Conservation (phyloP, 2,113 vertebrate species). For the Felis chaus region DNA sequence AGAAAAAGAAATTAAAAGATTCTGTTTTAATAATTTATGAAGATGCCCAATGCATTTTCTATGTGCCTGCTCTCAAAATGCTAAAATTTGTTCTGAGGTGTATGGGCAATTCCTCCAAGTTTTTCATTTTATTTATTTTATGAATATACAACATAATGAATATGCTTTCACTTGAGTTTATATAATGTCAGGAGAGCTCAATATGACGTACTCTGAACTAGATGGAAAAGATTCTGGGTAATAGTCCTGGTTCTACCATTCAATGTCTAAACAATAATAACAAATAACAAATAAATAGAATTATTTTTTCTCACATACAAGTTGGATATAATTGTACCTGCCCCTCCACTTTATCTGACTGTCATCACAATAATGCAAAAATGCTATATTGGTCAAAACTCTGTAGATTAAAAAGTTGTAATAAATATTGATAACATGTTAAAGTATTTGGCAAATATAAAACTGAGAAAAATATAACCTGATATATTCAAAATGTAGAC, state of each 20-base stretch:
- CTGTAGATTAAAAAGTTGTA: neutral
- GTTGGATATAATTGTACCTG: neutral
- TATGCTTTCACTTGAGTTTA: neutral
- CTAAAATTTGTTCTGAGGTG: neutral
- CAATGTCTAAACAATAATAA: neutral
- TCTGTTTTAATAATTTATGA: neutral
- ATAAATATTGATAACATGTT: neutral
- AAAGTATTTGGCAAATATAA: neutral
- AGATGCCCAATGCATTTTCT: neutral
- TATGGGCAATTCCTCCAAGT: neutral
- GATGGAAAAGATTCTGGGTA: neutral
- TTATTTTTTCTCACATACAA: neutral
- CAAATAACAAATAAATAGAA: neutral
- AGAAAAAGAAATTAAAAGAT: neutral
- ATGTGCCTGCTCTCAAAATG: neutral
- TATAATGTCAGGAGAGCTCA: neutral
- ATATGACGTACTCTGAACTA: neutral
- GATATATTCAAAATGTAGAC: slow-evolving; percentile 3
- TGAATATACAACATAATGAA: neutral
- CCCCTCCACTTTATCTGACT: neutral
- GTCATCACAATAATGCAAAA: neutral
- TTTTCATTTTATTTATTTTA: neutral
- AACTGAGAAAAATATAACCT: slow-evolving; percentile 10
- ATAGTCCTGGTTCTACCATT: neutral
- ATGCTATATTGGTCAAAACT: neutral